Conservation (phyloP, 2,797 vertebrate species). For the Gymnoscopelus microlampas region DNA sequence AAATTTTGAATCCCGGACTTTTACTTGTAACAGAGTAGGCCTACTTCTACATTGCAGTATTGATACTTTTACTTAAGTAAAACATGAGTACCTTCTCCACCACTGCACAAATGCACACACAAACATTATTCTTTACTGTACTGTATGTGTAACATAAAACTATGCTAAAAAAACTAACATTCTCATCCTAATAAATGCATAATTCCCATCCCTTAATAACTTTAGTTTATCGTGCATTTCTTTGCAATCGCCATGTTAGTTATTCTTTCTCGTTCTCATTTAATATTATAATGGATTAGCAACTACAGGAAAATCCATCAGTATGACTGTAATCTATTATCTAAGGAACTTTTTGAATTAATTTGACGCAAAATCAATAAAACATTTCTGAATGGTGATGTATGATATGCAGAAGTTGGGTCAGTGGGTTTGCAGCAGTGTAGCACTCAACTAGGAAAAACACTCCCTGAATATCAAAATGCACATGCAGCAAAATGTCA, state of each 20-base stretch:
- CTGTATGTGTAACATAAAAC: neutral
- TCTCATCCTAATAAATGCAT: neutral
- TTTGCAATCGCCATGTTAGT: conserved; percentile 31
- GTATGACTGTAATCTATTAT: conserved; percentile 19
- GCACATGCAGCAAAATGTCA: conserved; percentile 38
- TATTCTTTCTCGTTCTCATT: conserved; percentile 45
- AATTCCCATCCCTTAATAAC: neutral
- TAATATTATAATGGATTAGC: conserved; percentile 49
- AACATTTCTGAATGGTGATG: conserved; percentile 25
- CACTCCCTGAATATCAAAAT: conserved; percentile 41
- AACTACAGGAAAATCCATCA: conserved; percentile 7
- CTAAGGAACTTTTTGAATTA: conserved; percentile 45
- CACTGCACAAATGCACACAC: too few relatives aligned
- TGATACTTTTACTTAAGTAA: too few relatives aligned
- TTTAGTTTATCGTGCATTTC: conserved; percentile 35
- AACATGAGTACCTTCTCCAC: too few relatives aligned
- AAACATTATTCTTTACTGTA: too few relatives aligned
- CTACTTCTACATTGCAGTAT: too few relatives aligned
- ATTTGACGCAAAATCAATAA: conserved; percentile 51
- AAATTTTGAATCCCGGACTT: too few relatives aligned
- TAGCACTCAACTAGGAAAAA: neutral
- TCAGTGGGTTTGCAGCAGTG: conserved; percentile 60
- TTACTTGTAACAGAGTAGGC: too few relatives aligned
- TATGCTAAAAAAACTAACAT: neutral
- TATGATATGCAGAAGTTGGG: conserved; percentile 39